Evolutionary conservation across 1,140 invertebrate genomes (phyloP).

Genomic region (Drosophila subobscura): DNA sequence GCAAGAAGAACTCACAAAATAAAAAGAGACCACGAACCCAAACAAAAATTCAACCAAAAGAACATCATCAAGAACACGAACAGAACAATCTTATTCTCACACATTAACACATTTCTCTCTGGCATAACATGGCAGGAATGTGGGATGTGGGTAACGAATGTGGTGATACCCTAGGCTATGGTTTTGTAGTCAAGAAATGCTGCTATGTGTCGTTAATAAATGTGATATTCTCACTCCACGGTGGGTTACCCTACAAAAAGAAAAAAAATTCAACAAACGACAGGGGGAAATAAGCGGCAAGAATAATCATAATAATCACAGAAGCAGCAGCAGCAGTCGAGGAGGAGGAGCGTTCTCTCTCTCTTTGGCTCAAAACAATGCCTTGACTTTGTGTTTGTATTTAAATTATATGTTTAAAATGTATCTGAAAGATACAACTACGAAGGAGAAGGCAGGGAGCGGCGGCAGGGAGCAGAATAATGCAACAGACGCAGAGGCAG

Average conservation of each 20-base stretch:
- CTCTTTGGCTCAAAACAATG: conserved; percentile 58
- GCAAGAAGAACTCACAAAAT: conserved; percentile 35
- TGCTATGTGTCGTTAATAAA: too few relatives aligned
- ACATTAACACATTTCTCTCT: conserved; percentile 74
- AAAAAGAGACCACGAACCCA: conserved; percentile 29
- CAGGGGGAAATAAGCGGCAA: conserved; percentile 23
- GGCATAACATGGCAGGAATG: not conserved
- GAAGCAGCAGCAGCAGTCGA: conserved; percentile 22
- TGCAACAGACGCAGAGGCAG: conserved; percentile 24
- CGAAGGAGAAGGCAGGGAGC: not conserved
- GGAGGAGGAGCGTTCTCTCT: conserved; percentile 30
- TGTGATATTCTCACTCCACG: too few relatives aligned
- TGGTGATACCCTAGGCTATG: not conserved
- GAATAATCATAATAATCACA: conserved; percentile 56
- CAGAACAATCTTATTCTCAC: conserved; percentile 58
- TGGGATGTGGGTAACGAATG: not conserved
- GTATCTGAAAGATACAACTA: conserved; percentile 61
- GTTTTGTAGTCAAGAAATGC: too few relatives aligned
- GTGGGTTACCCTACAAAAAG: not conserved
- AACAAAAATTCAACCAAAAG: conserved; percentile 27
- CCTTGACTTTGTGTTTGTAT: conserved; percentile 78
- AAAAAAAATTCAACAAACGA: conserved; percentile 18
- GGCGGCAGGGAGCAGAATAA: not conserved
- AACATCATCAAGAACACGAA: conserved; percentile 36
- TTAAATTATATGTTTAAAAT: conserved; percentile 79